Conservation (phyloP, 2,113 vertebrate species). For the Lonchura striata region DNA sequence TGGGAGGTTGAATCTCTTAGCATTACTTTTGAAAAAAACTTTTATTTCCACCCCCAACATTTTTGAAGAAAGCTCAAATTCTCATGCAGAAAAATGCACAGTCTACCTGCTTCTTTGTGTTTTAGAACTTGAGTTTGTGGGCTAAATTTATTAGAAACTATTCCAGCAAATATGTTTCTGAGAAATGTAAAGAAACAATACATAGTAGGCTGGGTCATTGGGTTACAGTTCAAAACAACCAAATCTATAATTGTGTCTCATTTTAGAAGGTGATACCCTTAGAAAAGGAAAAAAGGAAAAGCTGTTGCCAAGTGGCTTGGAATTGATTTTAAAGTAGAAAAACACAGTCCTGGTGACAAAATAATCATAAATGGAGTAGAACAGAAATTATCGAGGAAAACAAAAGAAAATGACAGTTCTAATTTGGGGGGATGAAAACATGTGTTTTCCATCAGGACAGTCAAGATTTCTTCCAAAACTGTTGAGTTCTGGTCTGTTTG, state of each 20-base stretch:
- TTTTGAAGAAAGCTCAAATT: accelerated
- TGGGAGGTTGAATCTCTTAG: neutral
- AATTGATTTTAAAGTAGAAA: neutral
- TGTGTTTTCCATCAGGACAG: neutral
- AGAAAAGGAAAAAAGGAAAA: neutral
- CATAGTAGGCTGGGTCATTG: neutral
- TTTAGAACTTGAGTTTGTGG: neutral
- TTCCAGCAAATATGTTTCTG: neutral
- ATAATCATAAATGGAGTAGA: neutral
- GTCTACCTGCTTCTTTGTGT: neutral
- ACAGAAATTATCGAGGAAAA: neutral
- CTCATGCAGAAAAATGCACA: neutral
- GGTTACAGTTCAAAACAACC: neutral
- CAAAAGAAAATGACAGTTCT: neutral
- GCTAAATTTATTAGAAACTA: neutral
- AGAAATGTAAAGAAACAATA: neutral
- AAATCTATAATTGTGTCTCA: neutral
- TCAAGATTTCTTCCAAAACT: neutral
- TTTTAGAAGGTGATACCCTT: neutral
- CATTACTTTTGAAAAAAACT: neutral
- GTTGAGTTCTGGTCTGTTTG: neutral
- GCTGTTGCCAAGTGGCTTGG: neutral
- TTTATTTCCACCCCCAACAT: neutral
- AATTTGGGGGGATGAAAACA: neutral
- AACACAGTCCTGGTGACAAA: neutral